Evolutionary conservation across 1,140 invertebrate species (phyloP).

Genomic region (Tenebrio molitor): DNA sequence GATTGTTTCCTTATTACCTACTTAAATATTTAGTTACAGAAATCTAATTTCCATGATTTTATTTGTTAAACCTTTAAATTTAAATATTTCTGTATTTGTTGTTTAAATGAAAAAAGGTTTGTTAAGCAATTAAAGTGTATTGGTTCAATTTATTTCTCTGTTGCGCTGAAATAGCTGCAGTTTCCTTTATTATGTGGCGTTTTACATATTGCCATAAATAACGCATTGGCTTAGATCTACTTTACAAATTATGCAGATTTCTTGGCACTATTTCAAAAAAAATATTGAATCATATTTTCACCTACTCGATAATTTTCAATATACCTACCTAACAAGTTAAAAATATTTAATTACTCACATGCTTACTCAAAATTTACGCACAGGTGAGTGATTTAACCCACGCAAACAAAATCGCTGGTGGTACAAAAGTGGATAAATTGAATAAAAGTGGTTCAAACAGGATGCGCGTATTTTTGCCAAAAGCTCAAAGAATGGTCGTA

Average conservation of each 20-base stretch:
- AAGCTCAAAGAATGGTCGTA: slow-evolving; percentile 9
- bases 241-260: neutral
- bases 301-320: slow-evolving; percentile 14
- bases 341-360: slow-evolving; percentile 31
- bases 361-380: slow-evolving; percentile 25
- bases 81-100: too few relatives aligned
- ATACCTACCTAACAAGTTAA: slow-evolving; percentile 20
- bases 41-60: too few relatives aligned
- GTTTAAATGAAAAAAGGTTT: too few relatives aligned
- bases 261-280: slow-evolving; percentile 24
- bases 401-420: neutral
- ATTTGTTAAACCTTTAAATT: too few relatives aligned
- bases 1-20: too few relatives aligned
- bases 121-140: too few relatives aligned
- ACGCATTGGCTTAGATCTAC: neutral
- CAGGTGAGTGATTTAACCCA: neutral
- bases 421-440: neutral
- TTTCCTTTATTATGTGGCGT: neutral
- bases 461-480: neutral
- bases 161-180: neutral
- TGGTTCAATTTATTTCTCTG: too few relatives aligned
- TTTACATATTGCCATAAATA: too few relatives aligned
- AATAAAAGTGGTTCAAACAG: neutral
- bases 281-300: slow-evolving; percentile 30
- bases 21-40: too few relatives aligned